These are phyloP conservation scores for Drosophila yakuba DNA, from an alignment of 1,140 invertebrate species.

Conservation along the genomic window DNA sequence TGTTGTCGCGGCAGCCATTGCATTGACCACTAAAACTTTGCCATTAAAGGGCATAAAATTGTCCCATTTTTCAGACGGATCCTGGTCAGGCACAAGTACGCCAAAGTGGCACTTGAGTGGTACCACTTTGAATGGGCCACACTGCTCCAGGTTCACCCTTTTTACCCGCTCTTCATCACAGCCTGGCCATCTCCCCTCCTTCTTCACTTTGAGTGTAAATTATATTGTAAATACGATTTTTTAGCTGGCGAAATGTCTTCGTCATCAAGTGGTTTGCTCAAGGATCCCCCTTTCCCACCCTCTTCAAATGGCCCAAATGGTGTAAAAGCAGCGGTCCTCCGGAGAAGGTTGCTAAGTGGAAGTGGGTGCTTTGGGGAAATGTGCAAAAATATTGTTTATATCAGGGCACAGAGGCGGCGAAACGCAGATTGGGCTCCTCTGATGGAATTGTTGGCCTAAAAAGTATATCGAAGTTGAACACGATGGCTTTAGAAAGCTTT, in stretches of 20 bases:
- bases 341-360: slow-evolving; percentile 66
- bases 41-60: slow-evolving; percentile 71
- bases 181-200: neutral
- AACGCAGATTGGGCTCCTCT: neutral
- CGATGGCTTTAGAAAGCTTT: too few species aligned
- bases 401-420: neutral
- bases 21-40: slow-evolving; percentile 73
- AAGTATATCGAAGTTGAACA: neutral
- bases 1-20: slow-evolving; percentile 51
- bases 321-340: slow-evolving; percentile 39
- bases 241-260: slow-evolving; percentile 70
- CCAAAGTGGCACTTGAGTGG: slow-evolving; percentile 69
- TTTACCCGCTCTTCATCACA: slow-evolving; percentile 1
- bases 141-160: slow-evolving; percentile 25
- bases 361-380: slow-evolving; percentile 61
- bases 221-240: slow-evolving; percentile 77
- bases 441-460: neutral
- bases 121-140: slow-evolving; percentile 58
- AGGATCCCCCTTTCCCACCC: slow-evolving; percentile 4
- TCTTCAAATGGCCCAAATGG: slow-evolving; percentile 26
- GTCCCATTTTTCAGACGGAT: slow-evolving; percentile 29
- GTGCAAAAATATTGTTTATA: slow-evolving; percentile 62
- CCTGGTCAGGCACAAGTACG: slow-evolving; percentile 22
- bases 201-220: slow-evolving; percentile 57
- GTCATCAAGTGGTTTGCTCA: slow-evolving; percentile 59